Evolutionary conservation across 2,797 vertebrate species (phyloP).

Genomic region (Pitangus sulphuratus): DNA sequence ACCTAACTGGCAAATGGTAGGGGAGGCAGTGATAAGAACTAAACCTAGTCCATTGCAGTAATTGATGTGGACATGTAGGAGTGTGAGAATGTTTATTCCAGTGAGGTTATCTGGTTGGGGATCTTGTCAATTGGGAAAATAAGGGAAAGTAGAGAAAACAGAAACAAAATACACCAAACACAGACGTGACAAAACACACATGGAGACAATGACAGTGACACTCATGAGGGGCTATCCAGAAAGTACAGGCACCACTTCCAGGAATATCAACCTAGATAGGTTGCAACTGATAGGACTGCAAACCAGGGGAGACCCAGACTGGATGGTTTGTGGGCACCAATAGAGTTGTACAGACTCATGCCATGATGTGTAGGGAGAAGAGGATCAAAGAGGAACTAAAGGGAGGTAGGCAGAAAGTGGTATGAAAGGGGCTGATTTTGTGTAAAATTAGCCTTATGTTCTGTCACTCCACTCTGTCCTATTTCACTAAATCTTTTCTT

Average conservation of each 20-base stretch:
- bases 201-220: background rate
- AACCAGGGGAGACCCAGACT: accelerated
- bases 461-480: accelerated
- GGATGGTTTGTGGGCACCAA: accelerated
- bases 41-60: background rate
- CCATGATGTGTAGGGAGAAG: accelerated
- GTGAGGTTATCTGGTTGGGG: background rate
- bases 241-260: background rate
- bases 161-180: background rate
- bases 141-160: background rate
- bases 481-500: background rate
- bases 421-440: background rate
- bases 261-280: background rate
- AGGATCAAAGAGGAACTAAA: background rate
- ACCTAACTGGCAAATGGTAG: background rate
- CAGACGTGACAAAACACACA: background rate
- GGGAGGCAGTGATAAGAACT: background rate
- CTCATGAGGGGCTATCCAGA: background rate
- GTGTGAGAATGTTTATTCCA: background rate
- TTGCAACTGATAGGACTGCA: background rate
- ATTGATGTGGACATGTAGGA: background rate
- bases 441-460: background rate
- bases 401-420: background rate
- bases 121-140: background rate
- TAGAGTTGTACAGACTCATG: background rate